These are phyloP conservation scores for Notothenia coriiceps DNA, from an alignment of 2,113 vertebrate species.

Conservation along the genomic window DNA sequence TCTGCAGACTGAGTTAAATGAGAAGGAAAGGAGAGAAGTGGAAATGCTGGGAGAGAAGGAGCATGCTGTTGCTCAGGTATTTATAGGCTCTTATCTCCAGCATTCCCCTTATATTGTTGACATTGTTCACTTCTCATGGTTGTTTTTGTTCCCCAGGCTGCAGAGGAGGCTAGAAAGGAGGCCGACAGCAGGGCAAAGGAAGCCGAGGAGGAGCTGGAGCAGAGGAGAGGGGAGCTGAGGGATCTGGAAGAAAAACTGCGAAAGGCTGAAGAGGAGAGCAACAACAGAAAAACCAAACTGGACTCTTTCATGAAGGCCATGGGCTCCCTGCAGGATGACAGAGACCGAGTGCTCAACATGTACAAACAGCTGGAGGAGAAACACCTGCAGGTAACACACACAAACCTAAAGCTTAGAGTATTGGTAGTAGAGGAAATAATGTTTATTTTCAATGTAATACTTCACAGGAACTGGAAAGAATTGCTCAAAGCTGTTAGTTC, in stretches of 20 bases:
- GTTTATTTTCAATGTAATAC: too few relatives aligned
- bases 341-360: slow-evolving; percentile 88
- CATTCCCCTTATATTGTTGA: not conserved
- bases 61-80: slow-evolving; percentile 87
- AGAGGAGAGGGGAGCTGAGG: slow-evolving; percentile 78
- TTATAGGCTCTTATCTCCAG: not conserved
- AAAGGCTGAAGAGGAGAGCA: slow-evolving; percentile 85
- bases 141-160: slow-evolving; percentile 75
- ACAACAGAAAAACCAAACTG: slow-evolving; percentile 86
- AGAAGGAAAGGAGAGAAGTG: slow-evolving; percentile 91
- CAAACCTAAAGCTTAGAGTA: not conserved
- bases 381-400: slow-evolving; percentile 83
- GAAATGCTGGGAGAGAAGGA: slow-evolving; percentile 90
- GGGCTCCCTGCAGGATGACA: slow-evolving; percentile 94
- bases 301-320: slow-evolving; percentile 94
- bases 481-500: too few relatives aligned
- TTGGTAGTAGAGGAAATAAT: not conserved
- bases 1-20: slow-evolving; percentile 87
- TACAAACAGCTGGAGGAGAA: slow-evolving; percentile 94
- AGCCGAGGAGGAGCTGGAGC: slow-evolving; percentile 86
- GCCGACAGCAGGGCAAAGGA: slow-evolving; percentile 83
- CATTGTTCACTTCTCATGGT: too few relatives aligned
- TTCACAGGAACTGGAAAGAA: too few relatives aligned
- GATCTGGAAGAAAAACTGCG: slow-evolving; percentile 83
- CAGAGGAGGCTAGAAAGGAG: slow-evolving; percentile 87